phyloP scores from a whole-genome alignment of 2,113 vertebrate species.

The Puma concolor region DNA sequence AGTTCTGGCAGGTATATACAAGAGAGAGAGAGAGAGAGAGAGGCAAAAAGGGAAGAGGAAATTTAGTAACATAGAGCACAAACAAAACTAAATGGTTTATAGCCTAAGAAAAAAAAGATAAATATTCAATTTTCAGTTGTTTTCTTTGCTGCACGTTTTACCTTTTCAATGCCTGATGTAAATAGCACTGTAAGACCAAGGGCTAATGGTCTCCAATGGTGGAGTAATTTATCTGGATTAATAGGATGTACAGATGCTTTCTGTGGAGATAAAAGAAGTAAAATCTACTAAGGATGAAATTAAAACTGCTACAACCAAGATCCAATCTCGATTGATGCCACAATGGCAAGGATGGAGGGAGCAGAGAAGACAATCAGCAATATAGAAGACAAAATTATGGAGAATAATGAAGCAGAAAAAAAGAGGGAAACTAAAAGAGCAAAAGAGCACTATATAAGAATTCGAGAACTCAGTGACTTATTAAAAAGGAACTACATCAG shows the following conservation, averaged over 20 bases:
- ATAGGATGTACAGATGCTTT: not conserved
- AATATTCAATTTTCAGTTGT: not conserved
- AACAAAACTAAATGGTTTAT: not conserved
- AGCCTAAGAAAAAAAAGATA: not conserved
- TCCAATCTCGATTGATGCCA: too few relatives aligned
- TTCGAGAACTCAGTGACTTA: too few relatives aligned
- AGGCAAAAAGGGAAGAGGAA: not conserved
- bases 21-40: not conserved
- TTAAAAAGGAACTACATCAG: too few relatives aligned
- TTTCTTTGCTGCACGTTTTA: not conserved
- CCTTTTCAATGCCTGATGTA: not conserved
- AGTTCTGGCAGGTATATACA: not conserved
- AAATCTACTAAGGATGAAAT: too few relatives aligned
- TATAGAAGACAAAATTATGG: too few relatives aligned
- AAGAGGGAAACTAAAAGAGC: too few relatives aligned
- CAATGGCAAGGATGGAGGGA: too few relatives aligned
- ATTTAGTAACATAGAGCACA: not conserved
- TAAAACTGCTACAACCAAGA: too few relatives aligned
- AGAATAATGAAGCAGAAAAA: too few relatives aligned
- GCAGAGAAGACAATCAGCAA: too few relatives aligned
- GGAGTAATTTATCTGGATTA: not conserved
- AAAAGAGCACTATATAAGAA: too few relatives aligned
- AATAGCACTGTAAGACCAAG: not conserved
- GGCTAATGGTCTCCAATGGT: not conserved
- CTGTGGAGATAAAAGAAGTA: too few relatives aligned